These are phyloP conservation scores for Aquatica leii DNA, from an alignment of 2,888 invertebrate species.

Conservation along the genomic window DNA sequence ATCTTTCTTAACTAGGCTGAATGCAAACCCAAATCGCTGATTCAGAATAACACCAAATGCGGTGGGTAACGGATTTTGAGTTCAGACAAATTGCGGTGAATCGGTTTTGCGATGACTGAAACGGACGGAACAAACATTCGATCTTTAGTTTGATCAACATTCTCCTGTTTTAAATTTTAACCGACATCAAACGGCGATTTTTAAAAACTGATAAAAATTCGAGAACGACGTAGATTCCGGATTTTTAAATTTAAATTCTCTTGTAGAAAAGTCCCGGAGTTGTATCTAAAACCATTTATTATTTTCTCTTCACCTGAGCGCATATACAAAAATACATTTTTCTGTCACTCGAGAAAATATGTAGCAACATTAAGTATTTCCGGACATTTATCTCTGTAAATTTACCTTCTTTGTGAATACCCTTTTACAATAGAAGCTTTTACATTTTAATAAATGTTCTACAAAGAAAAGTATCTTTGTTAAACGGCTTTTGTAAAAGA, in stretches of 20 bases:
- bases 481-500: conserved; percentile 16
- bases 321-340: conserved; percentile 36
- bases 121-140: neutral
- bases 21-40: neutral
- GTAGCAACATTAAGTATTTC: conserved; percentile 38
- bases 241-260: conserved; percentile 11
- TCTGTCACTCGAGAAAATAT: conserved; percentile 36
- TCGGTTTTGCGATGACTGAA: neutral
- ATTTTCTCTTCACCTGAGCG: conserved; percentile 36
- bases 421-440: conserved; percentile 30
- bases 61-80: conserved; percentile 3
- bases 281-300: conserved; percentile 37
- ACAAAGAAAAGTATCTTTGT: conserved; percentile 26
- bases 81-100: conserved; percentile 9
- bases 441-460: conserved; percentile 33
- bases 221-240: neutral
- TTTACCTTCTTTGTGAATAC: conserved; percentile 35
- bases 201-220: neutral
- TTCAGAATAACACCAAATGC: neutral
- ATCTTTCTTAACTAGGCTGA: neutral
- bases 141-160: conserved; percentile 6
- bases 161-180: neutral
- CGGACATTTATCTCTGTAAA: conserved; percentile 37
- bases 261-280: conserved; percentile 14
- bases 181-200: neutral